Base-by-base conservation (phyloP, 1,140 invertebrate genomes). In the Gyrodactylus bullatarudis region DNA sequence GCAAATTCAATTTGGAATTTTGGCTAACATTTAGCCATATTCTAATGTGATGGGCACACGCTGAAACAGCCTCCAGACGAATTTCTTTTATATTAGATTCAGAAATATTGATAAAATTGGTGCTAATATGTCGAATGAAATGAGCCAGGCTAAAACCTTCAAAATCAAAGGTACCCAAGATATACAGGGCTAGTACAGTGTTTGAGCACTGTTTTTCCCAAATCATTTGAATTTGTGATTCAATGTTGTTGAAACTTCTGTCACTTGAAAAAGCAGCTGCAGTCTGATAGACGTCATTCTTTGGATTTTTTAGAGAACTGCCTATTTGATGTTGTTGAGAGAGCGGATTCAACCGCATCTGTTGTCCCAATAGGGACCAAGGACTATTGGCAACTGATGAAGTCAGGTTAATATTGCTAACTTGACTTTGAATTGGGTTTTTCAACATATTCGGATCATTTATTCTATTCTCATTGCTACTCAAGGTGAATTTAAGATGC, bases 161-260 rank as follows among this genome's bases (percentile, higher is more conserved):
- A 82, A 98, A 98, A 79, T 96, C 89, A 79, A 98, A 98, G 1
- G 86, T 89, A 0, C 91, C 91, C 0, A 99, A 84, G 1, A 93
- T 97, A 78, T 88, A 85, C 0, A 99, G 80, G 0, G 93, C 94
- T 20, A 98, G 80, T 8, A 54, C n/a, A 54, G 34, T 54, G 34
- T 54, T 54, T 8, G 34, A 8, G 34, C 34, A 54, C n/a, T 54
- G 34, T n/a, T 54, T 8, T n/a, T 54, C 34, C 34, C 34, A 54
- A 54, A 16, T 54, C 8, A 54, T 16, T 54, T 54, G 34, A 54
- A 16, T 54, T n/a, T 54, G 34, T 8, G 34, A n/a, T 16, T 54
- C 8, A 54, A 54, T 54, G 8, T 8, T 16, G n/a, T 54, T 54
- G 8, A n/a, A n/a, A 16, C 8, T 54, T 16, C 34, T 8, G 34